Base-by-base conservation (phyloP, 2,888 invertebrate genomes). In the Xestia c-nigrum region DNA sequence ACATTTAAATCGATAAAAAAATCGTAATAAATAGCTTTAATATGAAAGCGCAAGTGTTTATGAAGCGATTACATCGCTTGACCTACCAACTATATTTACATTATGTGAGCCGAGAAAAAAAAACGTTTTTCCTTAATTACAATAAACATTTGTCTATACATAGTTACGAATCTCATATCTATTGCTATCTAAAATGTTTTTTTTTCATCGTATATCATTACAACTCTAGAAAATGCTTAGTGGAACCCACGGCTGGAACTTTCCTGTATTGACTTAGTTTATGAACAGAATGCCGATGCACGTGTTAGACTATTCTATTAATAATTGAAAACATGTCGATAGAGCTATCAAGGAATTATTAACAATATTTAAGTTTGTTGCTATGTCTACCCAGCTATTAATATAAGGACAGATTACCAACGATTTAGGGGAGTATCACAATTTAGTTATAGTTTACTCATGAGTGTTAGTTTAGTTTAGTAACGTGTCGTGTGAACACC, bases 81-180 rank as follows among this genome's bases (percentile, higher is more conserved):
- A 83, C 90, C 90, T 92, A 91, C 83, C 74, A 68, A 82, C 93
- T 95, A 95, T 96, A 96, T 96, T 89, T 96, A 96, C 95, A 96
- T 43, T n/a, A 83, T 78, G 92, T 93, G 94, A 94, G 93, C 93
- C 86, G 87, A 92, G 90, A 90, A 88, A 90, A 90, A 90, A 89
- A 88, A 86, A 82, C 73, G 77, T 52, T 78, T 89, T 85, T 87
- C 85, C 91, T 92, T 92, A 88, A 86, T 83, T 89, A 83, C 72
- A 87, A 88, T 91, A 91, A 94, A 95, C 94, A 95, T 87, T 89
- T 90, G 86, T 92, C 92, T 94, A 92, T 93, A 94, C 91, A 93
- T 85, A 85, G 77, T 87, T 88, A 86, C 83, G 85, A 91, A 91
- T 92, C 91, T 92, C 91, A 87, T 85, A 83, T 84, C 90, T 92